Conservation (phyloP, 2,888 invertebrate species). For the Torymus texanus region DNA sequence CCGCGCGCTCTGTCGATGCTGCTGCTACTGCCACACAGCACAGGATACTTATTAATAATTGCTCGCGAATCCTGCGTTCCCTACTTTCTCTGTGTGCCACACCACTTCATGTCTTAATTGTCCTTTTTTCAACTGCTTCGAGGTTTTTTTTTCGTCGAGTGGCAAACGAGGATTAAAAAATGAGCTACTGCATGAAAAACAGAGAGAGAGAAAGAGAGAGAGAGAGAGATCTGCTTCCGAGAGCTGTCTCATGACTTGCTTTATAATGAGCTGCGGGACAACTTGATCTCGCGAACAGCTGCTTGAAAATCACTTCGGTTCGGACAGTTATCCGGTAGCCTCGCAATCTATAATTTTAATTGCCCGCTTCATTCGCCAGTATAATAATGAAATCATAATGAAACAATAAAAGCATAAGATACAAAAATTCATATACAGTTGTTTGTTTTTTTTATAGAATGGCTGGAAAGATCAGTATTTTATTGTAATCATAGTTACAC, state of each 20-base stretch:
- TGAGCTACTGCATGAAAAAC: not conserved
- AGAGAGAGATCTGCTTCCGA: too few species aligned
- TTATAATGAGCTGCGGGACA: conserved; percentile 33
- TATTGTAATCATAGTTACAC: conserved; percentile 40
- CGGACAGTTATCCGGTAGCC: not conserved
- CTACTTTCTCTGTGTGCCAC: conserved; percentile 35
- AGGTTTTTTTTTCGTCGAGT: conserved; percentile 2
- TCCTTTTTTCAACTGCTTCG: conserved; percentile 2
- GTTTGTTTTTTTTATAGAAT: not conserved
- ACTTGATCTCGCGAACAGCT: conserved; percentile 34
- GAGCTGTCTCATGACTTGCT: conserved; percentile 6
- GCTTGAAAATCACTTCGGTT: conserved; percentile 11
- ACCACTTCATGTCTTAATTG: conserved; percentile 24
- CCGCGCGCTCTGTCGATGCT: conserved; percentile 34
- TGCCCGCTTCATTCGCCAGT: not conserved
- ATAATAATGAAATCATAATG: conserved; percentile 3
- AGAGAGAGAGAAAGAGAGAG: too few species aligned
- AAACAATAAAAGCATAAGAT: not conserved
- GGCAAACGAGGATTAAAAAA: not conserved
- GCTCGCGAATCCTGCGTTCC: conserved; percentile 35
- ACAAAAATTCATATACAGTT: too few species aligned
- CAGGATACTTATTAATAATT: conserved; percentile 44
- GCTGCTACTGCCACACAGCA: not conserved
- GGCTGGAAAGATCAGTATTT: conserved; percentile 22
- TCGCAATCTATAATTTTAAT: conserved; percentile 6